These are phyloP conservation scores for Thysanoteuthis rhombus DNA, from an alignment of 2,888 invertebrate species.

Conservation along the genomic window DNA sequence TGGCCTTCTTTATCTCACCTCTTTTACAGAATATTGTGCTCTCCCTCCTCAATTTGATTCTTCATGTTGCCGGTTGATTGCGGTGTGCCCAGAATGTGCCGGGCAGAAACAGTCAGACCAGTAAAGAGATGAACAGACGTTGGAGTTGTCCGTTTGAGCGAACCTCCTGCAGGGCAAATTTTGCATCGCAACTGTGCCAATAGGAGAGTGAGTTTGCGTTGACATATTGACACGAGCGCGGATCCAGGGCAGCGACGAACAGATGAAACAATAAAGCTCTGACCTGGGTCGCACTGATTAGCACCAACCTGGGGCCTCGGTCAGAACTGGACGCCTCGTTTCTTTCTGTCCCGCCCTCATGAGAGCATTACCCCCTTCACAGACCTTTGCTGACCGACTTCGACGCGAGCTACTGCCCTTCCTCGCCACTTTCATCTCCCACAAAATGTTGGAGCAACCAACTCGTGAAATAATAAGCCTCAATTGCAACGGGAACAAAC, in stretches of 20 bases:
- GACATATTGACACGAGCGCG: conserved; percentile 17
- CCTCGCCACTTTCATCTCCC: not conserved
- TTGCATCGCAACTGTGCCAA: not conserved
- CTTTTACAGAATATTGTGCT: not conserved
- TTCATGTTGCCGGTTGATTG: conserved; percentile 12
- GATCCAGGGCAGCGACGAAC: conserved; percentile 1
- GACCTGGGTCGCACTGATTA: conserved; percentile 17
- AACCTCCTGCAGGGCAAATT: conserved; percentile 18
- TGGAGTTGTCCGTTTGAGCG: not conserved
- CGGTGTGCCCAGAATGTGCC: not conserved
- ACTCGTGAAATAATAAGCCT: not conserved
- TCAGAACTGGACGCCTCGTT: conserved; percentile 1
- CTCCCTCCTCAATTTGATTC: not conserved
- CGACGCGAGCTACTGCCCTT: not conserved
- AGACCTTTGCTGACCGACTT: conserved; percentile 12
- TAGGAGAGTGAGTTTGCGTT: not conserved
- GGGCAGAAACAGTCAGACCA: not conserved
- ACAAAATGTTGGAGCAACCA: not conserved
- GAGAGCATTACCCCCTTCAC: not conserved
- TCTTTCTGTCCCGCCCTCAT: not conserved
- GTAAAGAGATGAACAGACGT: not conserved
- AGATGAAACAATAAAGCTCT: conserved; percentile 23
- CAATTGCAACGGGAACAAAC: not conserved
- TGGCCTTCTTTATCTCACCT: not conserved
- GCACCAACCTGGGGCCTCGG: conserved; percentile 23